Conservation (phyloP, 2,797 vertebrate genomes). For the Linurgus olivaceus region DNA sequence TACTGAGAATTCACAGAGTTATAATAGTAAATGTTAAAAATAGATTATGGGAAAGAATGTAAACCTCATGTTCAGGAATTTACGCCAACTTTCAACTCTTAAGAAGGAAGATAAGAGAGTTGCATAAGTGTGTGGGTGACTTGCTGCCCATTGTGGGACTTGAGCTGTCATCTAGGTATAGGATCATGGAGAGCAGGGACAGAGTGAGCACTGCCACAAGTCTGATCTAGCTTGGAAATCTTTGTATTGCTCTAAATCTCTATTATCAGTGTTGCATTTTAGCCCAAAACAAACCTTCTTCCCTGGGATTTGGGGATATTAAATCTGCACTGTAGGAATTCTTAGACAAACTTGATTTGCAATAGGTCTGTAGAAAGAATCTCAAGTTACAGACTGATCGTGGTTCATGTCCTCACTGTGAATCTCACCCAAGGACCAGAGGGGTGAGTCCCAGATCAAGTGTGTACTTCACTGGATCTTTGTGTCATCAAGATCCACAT, state of each 20-base stretch:
- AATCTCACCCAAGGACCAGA: not conserved
- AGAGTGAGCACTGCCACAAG: rapidly evolving
- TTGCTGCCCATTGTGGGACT: not conserved
- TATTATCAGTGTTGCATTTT: not conserved
- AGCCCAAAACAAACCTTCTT: not conserved
- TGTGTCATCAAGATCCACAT: not conserved
- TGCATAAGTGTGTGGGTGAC: not conserved
- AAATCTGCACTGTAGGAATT: not conserved
- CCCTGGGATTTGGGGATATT: not conserved
- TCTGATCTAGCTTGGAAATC: not conserved
- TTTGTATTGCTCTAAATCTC: not conserved
- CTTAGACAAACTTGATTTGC: not conserved
- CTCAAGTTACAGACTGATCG: not conserved
- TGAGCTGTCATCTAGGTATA: not conserved
- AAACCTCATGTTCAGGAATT: not conserved
- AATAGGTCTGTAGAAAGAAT: not conserved
- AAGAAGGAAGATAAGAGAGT: not conserved
- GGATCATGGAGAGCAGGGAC: not conserved
- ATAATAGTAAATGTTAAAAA: not conserved
- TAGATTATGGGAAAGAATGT: not conserved
- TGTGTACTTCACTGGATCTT: not conserved
- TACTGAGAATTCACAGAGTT: not conserved
- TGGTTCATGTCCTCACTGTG: rapidly evolving
- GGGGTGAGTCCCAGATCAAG: not conserved
- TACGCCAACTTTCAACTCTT: not conserved